Evolutionary conservation across 1,140 invertebrate genomes (phyloP), one percentile per base, ranked within the genome.

Genomic region (Drosophila kanapiae): DNA sequence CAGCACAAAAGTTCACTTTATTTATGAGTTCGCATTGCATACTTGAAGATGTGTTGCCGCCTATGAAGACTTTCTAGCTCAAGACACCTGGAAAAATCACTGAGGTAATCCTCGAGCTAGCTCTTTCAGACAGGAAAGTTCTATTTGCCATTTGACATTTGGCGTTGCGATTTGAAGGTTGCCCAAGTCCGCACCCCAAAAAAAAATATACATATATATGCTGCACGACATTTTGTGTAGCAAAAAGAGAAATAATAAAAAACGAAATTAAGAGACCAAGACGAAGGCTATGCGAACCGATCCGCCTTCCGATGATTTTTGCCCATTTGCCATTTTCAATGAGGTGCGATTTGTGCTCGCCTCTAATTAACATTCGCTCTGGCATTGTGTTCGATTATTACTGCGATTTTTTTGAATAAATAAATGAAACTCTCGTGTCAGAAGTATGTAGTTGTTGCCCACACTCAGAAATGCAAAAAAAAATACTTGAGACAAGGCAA

Each of bases 81-180:
- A 23, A 23, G 18, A 54, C 53, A 54, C 38, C 51, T 51, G 27
- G 37, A 35, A 8, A 35, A 18, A 37, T 27, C 8, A 49, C 10
- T n/a, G 47, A 14, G 13, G 42, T 51, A 61, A 38, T 35, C 16
- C 56, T 47, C 10, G 29, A 54, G 45, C 48, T 61, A 23, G 23
- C 16, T 43, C 42, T 37, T 54, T 54, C 49, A 75, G 54, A 38
- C 59, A 48, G 81, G 84, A 90, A 84, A 87, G 84, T 84, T 87
- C 81, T 84, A 33, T 71, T 68, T 72, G 57, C 58, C 85, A 69
- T 90, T 78, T 87, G 78, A 84, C 82, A 85, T 85, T 85, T 86
- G 33, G 23, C 13, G 11, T 23, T 61, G 27, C 33, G 35, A 61
- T 82, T 84, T 87, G 84, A 87, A 87, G 85, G 84, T 87, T 87